Evolutionary conservation across 2,888 invertebrate genomes (phyloP).

Genomic region (Thera obeliscata): DNA sequence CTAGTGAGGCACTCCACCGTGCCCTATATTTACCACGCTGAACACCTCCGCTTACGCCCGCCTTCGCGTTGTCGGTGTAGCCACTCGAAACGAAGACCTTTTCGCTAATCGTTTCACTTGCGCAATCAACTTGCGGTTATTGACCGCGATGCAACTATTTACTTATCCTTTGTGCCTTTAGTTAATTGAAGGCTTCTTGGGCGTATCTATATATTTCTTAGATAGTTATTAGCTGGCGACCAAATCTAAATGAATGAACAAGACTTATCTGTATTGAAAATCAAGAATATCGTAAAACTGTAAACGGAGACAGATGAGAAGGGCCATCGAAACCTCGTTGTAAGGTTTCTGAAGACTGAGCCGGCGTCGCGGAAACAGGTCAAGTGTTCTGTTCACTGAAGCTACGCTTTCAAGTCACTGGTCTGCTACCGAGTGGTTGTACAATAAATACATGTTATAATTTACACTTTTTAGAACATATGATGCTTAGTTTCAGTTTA

Average conservation of each 20-base stretch:
- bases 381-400: constrained; percentile 51
- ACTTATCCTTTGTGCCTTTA: constrained; percentile 11
- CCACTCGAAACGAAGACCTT: constrained; percentile 45
- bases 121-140: constrained; percentile 46
- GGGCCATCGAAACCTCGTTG: constrained; percentile 58
- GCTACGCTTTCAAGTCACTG: constrained; percentile 39
- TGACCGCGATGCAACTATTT: constrained; percentile 31
- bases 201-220: not conserved
- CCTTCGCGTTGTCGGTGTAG: constrained; percentile 34
- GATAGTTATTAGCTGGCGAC: too few species aligned
- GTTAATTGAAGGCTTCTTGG: not conserved
- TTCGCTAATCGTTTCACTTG: constrained; percentile 55
- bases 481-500: not conserved
- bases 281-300: not conserved
- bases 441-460: not conserved
- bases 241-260: not conserved
- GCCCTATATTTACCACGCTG: constrained; percentile 29
- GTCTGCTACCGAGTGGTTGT: constrained; percentile 21
- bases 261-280: not conserved
- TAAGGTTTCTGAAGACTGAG: constrained; percentile 21
- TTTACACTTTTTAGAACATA: not conserved
- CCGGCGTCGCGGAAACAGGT: constrained; percentile 58
- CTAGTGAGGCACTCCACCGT: constrained; percentile 16
- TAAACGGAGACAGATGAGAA: constrained; percentile 36
- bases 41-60: constrained; percentile 39